Conservation (phyloP, 2,888 invertebrate species). For the Ellobium chinense region DNA sequence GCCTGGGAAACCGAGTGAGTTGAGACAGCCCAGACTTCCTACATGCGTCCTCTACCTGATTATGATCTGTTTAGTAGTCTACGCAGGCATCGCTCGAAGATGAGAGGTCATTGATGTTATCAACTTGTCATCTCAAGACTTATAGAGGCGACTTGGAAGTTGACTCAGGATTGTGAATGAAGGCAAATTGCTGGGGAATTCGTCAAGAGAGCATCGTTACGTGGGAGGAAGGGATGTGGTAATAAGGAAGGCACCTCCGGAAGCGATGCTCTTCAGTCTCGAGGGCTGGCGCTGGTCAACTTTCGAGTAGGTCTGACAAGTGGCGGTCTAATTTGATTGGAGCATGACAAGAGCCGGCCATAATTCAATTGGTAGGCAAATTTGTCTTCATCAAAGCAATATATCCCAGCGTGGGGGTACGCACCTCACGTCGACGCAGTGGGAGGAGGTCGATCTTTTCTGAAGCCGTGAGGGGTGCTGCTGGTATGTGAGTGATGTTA, state of each 20-base stretch:
- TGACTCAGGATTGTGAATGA: not conserved
- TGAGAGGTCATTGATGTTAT: too few relatives aligned
- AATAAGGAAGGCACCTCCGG: constrained; percentile 4
- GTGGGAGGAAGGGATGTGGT: not conserved
- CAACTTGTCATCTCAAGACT: too few relatives aligned
- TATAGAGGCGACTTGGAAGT: too few relatives aligned
- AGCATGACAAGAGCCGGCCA: not conserved
- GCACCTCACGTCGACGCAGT: not conserved
- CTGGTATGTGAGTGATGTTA: too few relatives aligned
- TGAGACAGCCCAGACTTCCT: too few relatives aligned
- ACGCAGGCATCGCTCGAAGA: too few relatives aligned
- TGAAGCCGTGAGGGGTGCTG: too few relatives aligned
- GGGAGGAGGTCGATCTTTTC: too few relatives aligned
- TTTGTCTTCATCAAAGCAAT: not conserved
- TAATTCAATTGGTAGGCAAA: not conserved
- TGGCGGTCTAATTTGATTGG: not conserved
- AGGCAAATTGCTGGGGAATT: constrained; percentile 6
- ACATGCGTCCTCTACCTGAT: too few relatives aligned
- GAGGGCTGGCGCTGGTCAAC: constrained; percentile 4
- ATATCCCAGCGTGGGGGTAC: not conserved
- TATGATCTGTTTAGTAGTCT: too few relatives aligned
- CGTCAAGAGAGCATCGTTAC: constrained; percentile 9
- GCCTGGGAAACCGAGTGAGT: too few relatives aligned
- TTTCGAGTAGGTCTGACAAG: constrained; percentile 4
- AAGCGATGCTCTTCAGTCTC: not conserved